These are phyloP conservation scores for Siderastrea radians DNA, from an alignment of 92 coral and sea anemone species.

Conservation along the genomic window DNA sequence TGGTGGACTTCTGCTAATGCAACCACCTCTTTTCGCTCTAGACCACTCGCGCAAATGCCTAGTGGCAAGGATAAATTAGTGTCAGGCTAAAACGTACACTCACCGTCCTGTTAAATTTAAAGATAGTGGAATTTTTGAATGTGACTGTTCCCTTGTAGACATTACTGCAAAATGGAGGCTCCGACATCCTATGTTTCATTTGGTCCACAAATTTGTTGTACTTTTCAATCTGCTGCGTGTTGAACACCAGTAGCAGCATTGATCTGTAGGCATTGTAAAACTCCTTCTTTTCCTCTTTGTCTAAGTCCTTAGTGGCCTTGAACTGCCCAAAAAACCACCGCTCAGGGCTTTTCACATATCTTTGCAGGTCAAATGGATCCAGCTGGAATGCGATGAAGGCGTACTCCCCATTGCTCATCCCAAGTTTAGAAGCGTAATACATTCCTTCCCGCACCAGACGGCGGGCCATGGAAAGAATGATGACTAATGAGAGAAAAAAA, in stretches of 20 bases:
- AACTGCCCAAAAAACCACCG: conserved; percentile 62
- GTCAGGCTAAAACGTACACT: background rate
- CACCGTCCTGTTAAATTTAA: conserved; percentile 47
- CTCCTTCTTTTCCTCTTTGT: conserved; percentile 36
- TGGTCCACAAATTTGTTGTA: conserved; percentile 66
- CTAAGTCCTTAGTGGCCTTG: conserved; percentile 20
- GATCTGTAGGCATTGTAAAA: conserved; percentile 72
- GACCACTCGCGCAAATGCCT: no score
- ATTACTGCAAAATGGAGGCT: conserved; percentile 81
- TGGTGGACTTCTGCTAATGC: no score
- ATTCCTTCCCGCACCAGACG: conserved; percentile 84
- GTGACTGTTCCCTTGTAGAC: conserved; percentile 44
- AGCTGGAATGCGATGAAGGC: conserved; percentile 83
- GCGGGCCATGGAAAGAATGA: conserved; percentile 77
- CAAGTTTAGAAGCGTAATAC: conserved; percentile 82
- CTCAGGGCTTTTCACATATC: background rate
- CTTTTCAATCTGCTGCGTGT: conserved; percentile 51
- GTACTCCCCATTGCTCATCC: conserved; percentile 88
- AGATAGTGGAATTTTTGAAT: conserved; percentile 19
- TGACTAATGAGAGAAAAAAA: conserved; percentile 60
- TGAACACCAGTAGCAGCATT: conserved; percentile 63
- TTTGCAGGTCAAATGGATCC: conserved; percentile 8
- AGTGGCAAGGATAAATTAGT: no score
- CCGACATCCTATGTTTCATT: conserved; percentile 68
- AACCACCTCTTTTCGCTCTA: no score